A percentile compares a stretch with the other conserved stretches of the same genome.
These are phyloP conservation scores for Anarhynchus alexandrinus DNA, from an alignment of 2,113 vertebrate genomes.

Conservation along the genomic window DNA sequence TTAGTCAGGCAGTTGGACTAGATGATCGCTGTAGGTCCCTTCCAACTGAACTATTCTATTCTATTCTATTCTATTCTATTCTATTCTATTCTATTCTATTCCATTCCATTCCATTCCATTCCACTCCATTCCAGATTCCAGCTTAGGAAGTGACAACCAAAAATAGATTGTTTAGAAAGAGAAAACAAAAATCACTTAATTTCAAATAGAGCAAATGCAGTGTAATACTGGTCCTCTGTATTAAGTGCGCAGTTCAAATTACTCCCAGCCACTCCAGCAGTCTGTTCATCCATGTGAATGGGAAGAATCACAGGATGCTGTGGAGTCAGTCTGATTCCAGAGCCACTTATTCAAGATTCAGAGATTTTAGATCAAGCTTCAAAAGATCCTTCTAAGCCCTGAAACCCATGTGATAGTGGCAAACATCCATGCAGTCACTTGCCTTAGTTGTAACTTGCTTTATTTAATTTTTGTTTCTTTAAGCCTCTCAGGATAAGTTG, in stretches of 20 bases:
- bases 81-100: too few relatives aligned
- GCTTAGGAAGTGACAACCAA: neutral
- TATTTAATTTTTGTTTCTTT: neutral
- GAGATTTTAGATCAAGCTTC: neutral
- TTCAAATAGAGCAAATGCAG: neutral
- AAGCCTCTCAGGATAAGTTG: neutral
- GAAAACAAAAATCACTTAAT: neutral
- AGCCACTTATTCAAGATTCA: neutral
- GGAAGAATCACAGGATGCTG: neutral
- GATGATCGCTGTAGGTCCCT: neutral
- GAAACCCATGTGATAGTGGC: neutral
- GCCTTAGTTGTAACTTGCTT: neutral
- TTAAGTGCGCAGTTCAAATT: neutral
- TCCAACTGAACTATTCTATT: neutral
- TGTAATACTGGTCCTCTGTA: neutral
- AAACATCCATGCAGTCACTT: neutral
- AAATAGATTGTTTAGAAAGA: neutral
- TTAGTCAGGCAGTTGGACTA: neutral
- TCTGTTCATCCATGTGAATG: neutral
- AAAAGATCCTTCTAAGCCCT: neutral
- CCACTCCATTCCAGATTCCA: too few relatives aligned
- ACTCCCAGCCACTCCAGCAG: neutral
- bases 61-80: too few relatives aligned
- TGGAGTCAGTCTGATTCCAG: neutral
- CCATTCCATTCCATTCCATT: too few relatives aligned